Percentiles rank a stretch among this genome's conserved stretches.
These are phyloP conservation scores for Rutilus rutilus DNA, from an alignment of 2,113 vertebrate genomes.

Conservation along the genomic window DNA sequence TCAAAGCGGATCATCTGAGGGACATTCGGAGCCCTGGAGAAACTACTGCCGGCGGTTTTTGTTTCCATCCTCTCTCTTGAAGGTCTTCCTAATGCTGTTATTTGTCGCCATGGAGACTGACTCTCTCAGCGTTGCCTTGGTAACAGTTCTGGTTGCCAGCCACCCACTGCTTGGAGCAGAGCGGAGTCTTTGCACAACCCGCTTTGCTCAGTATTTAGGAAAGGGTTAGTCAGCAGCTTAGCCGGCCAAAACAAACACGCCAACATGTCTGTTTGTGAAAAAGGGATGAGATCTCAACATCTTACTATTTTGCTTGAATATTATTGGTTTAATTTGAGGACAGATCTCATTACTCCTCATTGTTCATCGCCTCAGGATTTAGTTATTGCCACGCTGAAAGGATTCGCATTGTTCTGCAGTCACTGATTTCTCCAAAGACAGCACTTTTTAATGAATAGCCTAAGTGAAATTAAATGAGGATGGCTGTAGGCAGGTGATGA, in stretches of 20 bases:
- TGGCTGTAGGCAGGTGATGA: conserved; percentile 17
- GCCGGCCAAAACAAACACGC: conserved; percentile 39
- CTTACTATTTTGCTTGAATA: neutral
- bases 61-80: conserved; percentile 32
- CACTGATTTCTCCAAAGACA: neutral
- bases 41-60: conserved; percentile 28
- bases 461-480: conserved; percentile 15
- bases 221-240: conserved; percentile 60
- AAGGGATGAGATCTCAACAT: neutral
- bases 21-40: conserved; percentile 4
- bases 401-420: conserved; percentile 12
- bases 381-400: neutral
- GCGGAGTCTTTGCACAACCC: conserved; percentile 49
- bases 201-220: conserved; percentile 47
- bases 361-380: neutral
- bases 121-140: conserved; percentile 58
- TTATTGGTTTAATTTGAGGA: neutral
- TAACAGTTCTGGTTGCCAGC: conserved; percentile 55
- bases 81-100: conserved; percentile 51
- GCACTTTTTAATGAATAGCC: conserved; percentile 6
- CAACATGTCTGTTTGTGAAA: neutral
- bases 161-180: conserved; percentile 58
- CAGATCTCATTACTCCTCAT: neutral
- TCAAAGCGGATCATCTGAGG: conserved; percentile 13
- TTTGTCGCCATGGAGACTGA: conserved; percentile 61